Percentiles rank a stretch among this genome's conserved stretches.
Conservation (phyloP, 2,113 vertebrate genomes). For the Cottus gobio region DNA sequence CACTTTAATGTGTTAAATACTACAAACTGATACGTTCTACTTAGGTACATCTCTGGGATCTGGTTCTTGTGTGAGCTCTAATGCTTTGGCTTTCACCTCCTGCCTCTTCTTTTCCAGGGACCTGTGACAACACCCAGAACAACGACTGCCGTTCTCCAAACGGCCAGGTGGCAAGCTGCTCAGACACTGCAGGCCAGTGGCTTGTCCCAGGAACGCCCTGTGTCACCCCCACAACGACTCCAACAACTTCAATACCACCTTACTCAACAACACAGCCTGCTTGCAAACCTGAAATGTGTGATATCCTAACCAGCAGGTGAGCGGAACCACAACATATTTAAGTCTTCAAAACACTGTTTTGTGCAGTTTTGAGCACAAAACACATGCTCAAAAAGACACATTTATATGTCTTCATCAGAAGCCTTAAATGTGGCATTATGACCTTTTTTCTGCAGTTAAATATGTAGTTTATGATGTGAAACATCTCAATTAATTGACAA, state of each 20-base stretch:
- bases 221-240: slow-evolving; percentile 27
- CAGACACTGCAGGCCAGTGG: slow-evolving; percentile 84
- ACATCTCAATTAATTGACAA: too few species aligned
- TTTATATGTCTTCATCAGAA: not conserved
- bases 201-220: slow-evolving; percentile 68
- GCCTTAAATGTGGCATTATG: not conserved
- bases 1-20: not conserved
- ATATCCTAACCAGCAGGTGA: slow-evolving; percentile 86
- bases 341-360: not conserved
- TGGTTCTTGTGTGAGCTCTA: not conserved
- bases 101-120: slow-evolving; percentile 78
- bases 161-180: slow-evolving; percentile 80
- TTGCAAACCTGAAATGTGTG: slow-evolving; percentile 80
- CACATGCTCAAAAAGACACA: not conserved
- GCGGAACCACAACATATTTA: not conserved
- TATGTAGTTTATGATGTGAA: not conserved
- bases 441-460: not conserved
- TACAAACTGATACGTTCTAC: not conserved
- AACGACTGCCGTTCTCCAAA: slow-evolving; percentile 89
- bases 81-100: not conserved
- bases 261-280: not conserved
- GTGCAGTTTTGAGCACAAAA: too few species aligned
- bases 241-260: not conserved
- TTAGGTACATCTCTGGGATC: not conserved
- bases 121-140: slow-evolving; percentile 85